Conservation (phyloP, 53 echinoderm and acorn worm genomes). For the Crossaster papposus region DNA sequence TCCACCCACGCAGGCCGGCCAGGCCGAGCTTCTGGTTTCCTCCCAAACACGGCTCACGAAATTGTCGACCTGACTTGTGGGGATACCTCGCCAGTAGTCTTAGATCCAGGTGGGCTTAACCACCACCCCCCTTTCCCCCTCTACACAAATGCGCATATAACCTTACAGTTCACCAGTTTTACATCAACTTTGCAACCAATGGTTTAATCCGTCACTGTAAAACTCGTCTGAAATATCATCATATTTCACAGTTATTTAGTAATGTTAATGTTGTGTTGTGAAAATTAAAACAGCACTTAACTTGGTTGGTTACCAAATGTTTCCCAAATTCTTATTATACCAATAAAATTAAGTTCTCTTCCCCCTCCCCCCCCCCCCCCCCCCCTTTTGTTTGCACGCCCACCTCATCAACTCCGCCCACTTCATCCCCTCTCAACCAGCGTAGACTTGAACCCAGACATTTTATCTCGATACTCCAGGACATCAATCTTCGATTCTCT, state of each 20-base stretch:
- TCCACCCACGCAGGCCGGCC: neutral
- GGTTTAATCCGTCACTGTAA: too few species aligned
- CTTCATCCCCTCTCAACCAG: slow-evolving; percentile 1
- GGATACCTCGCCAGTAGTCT: slow-evolving; percentile 29
- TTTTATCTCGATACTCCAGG: slow-evolving; percentile 1
- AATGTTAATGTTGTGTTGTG: too few species aligned
- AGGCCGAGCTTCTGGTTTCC: neutral
- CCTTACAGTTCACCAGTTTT: too few species aligned
- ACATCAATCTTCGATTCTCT: slow-evolving; percentile 37
- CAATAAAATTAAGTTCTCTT: neutral
- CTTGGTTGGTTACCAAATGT: too few species aligned
- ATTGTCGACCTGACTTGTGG: slow-evolving; percentile 55
- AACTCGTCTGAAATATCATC: too few species aligned
- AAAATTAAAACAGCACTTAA: neutral
- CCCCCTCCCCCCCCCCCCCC: too few species aligned
- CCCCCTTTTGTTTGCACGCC: neutral
- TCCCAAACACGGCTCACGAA: slow-evolving; percentile 1
- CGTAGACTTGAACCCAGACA: slow-evolving; percentile 14
- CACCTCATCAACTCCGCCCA: neutral
- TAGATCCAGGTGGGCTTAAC: slow-evolving; percentile 34
- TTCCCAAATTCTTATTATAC: too few species aligned
- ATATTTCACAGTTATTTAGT: too few species aligned
- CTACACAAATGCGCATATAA: too few species aligned
- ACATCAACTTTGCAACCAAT: too few species aligned
- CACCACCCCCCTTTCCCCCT: too few species aligned